Percentiles rank a stretch among this genome's conserved stretches.
Conservation (phyloP, 2,797 vertebrate genomes). For the Delichon dasypus region DNA sequence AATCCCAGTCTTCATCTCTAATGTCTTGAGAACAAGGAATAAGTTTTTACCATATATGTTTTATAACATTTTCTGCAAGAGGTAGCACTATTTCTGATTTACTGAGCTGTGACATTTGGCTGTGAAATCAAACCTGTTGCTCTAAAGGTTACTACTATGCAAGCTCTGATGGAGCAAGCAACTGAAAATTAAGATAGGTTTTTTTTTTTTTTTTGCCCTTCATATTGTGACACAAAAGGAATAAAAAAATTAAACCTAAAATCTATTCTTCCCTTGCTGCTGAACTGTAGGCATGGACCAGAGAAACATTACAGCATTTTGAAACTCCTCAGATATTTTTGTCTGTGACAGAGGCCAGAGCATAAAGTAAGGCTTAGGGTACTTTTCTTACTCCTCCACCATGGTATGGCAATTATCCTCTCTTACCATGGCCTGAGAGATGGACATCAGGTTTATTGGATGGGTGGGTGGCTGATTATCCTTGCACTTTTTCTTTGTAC, state of each 20-base stretch:
- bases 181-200: not conserved
- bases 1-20: not conserved
- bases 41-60: not conserved
- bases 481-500: fast-evolving
- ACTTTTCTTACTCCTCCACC: not conserved
- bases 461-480: not conserved
- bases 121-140: not conserved
- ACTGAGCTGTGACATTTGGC: not conserved
- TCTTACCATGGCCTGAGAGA: not conserved
- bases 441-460: not conserved
- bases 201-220: not conserved
- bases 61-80: not conserved
- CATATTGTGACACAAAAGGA: not conserved
- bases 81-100: not conserved
- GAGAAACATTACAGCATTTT: not conserved
- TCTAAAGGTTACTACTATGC: not conserved
- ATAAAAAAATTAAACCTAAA: not conserved
- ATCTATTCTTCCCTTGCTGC: not conserved
- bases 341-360: fast-evolving
- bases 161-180: not conserved
- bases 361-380: not conserved
- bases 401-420: not conserved
- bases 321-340: not conserved
- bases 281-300: fast-evolving
- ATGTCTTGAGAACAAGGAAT: not conserved